These are phyloP conservation scores for Addax nasomaculatus DNA, from an alignment of 2,113 vertebrate genomes.

Conservation along the genomic window DNA sequence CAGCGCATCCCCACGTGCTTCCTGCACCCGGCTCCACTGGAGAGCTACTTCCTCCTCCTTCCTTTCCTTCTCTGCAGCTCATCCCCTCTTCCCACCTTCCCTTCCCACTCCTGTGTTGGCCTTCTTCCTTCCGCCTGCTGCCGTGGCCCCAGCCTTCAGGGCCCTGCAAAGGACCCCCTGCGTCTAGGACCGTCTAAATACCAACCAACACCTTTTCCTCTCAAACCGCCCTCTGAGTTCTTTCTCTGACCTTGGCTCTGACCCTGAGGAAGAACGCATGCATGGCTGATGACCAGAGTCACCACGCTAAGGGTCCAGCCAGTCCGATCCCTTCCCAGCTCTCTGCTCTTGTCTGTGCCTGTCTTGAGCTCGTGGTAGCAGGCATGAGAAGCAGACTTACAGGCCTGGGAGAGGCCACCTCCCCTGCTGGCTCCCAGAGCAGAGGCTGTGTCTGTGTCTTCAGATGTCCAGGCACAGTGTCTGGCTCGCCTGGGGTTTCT, in stretches of 20 bases:
- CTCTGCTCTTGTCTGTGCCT: neutral
- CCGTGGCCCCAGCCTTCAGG: neutral
- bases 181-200: neutral
- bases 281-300: neutral
- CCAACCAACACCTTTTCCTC: neutral
- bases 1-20: accelerated
- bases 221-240: neutral
- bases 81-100: neutral
- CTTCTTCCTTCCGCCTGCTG: neutral
- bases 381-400: neutral
- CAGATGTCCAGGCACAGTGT: no score
- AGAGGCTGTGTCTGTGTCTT: neutral
- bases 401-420: neutral
- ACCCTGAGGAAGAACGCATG: neutral
- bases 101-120: neutral
- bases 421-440: neutral
- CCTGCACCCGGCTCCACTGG: neutral
- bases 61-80: neutral
- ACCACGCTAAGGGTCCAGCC: neutral
- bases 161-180: neutral
- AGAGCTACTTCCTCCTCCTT: no score
- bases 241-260: neutral
- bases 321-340: neutral
- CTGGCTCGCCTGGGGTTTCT: neutral
- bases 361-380: neutral